A percentile compares a stretch with the other conserved stretches of the same genome.
Conservation (phyloP, 1,140 invertebrate species). For the Cataglyphis hispanica region DNA sequence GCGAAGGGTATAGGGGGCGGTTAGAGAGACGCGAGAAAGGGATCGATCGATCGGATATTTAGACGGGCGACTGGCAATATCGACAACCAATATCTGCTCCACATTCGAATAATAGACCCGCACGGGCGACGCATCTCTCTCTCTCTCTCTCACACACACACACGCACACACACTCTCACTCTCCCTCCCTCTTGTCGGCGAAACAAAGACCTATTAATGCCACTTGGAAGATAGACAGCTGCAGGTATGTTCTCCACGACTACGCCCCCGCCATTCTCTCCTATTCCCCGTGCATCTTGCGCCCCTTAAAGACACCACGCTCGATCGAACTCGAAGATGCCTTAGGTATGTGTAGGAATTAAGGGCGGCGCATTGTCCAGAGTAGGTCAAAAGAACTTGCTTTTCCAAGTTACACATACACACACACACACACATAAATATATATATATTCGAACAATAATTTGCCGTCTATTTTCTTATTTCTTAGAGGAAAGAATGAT, state of each 20-base stretch:
- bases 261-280: not conserved
- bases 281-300: constrained; percentile 25
- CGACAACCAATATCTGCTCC: constrained; percentile 82
- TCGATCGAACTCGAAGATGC: constrained; percentile 53
- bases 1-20: constrained; percentile 7
- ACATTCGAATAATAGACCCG: constrained; percentile 83
- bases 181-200: constrained; percentile 35
- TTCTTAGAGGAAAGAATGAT: no score
- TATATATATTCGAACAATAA: not conserved
- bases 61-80: constrained; percentile 73
- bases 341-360: constrained; percentile 39
- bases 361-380: constrained; percentile 50
- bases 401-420: not conserved
- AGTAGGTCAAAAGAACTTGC: constrained; percentile 41
- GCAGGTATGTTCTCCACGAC: constrained; percentile 25
- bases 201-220: constrained; percentile 82
- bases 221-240: constrained; percentile 73
- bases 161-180: no score
- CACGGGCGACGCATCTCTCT: constrained; percentile 67
- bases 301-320: constrained; percentile 48
- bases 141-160: not conserved
- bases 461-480: not conserved
- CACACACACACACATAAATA: no score
- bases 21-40: constrained; percentile 18
- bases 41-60: constrained; percentile 78